Percentiles rank a stretch among this genome's conserved stretches.
Evolutionary conservation across 2,113 vertebrate species (phyloP).

Genomic region (Hydrochoerus hydrochaeris): DNA sequence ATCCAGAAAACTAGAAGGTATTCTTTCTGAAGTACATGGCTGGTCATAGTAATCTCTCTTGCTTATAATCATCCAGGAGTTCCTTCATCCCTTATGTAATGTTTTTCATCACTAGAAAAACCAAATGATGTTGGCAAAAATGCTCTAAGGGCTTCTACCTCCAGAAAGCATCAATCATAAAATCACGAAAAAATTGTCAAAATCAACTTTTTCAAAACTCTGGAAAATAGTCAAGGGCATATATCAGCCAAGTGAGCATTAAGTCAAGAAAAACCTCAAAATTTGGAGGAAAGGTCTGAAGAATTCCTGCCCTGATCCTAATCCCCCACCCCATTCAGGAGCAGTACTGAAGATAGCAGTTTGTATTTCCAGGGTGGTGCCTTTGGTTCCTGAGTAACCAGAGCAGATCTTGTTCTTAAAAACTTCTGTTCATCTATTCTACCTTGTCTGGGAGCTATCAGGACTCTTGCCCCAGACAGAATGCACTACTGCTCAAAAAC

Average conservation of each 20-base stretch:
- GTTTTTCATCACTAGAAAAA: slow-evolving; percentile 52
- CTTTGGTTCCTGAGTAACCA: background rate
- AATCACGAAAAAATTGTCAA: slow-evolving; percentile 36
- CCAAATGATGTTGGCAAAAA: slow-evolving; percentile 35
- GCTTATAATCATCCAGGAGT: slow-evolving; percentile 34
- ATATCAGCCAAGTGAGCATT: background rate
- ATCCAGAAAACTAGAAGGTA: background rate
- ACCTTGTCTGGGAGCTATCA: background rate
- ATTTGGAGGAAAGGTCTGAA: background rate
- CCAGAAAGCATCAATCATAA: background rate
- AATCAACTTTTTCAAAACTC: slow-evolving; percentile 51
- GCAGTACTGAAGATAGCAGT: background rate
- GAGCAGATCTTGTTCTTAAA: background rate
- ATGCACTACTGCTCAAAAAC: background rate
- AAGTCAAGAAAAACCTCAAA: slow-evolving; percentile 20
- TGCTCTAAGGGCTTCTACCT: background rate
- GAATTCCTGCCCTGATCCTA: background rate
- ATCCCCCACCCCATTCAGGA: background rate
- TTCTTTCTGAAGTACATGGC: background rate
- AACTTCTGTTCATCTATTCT: background rate
- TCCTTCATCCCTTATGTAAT: slow-evolving; percentile 35
- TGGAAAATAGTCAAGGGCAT: slow-evolving; percentile 37
- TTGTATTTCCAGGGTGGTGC: background rate
- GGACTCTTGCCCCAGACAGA: background rate
- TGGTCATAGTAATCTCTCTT: slow-evolving; percentile 31